Conservation (phyloP, 2,113 vertebrate species). For the Sinosuthora webbiana region DNA sequence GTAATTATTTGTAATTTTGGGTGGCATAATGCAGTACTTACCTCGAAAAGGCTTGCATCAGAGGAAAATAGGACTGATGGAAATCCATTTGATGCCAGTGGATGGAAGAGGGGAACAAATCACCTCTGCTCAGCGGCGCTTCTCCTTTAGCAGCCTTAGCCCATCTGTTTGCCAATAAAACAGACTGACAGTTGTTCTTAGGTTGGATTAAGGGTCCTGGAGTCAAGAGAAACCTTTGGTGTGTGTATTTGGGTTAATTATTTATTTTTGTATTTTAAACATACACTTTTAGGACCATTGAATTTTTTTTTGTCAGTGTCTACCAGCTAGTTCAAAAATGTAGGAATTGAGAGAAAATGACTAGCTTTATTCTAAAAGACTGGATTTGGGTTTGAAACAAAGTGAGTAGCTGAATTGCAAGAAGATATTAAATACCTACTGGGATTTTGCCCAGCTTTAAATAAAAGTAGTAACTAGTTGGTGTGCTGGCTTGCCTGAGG, state of each 20-base stretch:
- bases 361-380: not conserved
- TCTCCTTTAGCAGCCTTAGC: not conserved
- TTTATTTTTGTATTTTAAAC: not conserved
- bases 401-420: not conserved
- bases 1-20: not conserved
- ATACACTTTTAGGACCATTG: fast-evolving
- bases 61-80: not conserved
- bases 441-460: not conserved
- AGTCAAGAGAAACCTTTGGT: not conserved
- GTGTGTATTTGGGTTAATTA: not conserved
- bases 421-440: not conserved
- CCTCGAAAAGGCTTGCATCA: not conserved
- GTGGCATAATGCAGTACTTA: not conserved
- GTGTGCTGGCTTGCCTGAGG: not conserved
- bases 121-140: not conserved
- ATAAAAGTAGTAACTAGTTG: not conserved
- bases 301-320: not conserved
- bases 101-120: not conserved
- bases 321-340: not conserved
- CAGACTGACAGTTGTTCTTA: not conserved
- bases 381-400: not conserved
- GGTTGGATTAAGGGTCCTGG: not conserved
- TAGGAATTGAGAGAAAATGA: not conserved
- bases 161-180: fast-evolving
- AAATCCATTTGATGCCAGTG: not conserved